phyloP scores from a whole-genome alignment of 2,113 vertebrate species.

The Ploceus nigricollis region DNA sequence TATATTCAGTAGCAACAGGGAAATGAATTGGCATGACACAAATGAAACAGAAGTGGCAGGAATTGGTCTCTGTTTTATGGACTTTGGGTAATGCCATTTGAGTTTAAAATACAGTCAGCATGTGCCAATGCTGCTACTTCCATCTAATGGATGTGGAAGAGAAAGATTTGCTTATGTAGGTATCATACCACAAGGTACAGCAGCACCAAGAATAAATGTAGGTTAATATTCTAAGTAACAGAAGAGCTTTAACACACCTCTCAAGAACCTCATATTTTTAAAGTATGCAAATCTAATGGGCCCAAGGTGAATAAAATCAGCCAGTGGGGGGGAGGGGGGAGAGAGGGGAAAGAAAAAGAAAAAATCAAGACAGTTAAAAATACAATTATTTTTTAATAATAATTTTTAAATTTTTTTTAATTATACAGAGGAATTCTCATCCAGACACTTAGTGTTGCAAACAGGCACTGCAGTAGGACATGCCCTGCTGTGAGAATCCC shows the following conservation, averaged over 20 bases:
- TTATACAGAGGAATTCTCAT: background rate
- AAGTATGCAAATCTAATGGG: background rate
- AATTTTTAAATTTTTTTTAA: background rate
- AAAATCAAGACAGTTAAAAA: background rate
- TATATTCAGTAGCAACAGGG: background rate
- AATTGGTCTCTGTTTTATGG: background rate
- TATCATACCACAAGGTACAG: background rate
- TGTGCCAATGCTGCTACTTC: background rate
- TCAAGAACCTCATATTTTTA: background rate
- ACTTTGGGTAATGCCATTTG: background rate
- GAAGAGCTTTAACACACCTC: background rate
- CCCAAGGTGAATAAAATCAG: background rate
- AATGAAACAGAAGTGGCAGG: background rate
- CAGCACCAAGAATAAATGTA: background rate
- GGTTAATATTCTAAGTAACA: background rate
- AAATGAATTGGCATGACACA: background rate
- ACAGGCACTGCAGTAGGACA: background rate
- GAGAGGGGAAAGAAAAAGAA: rapidly evolving
- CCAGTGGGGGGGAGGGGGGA: rapidly evolving
- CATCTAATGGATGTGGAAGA: background rate
- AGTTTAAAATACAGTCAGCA: background rate
- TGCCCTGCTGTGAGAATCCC: background rate
- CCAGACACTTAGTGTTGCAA: background rate
- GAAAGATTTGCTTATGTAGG: background rate
- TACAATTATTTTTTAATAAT: background rate